Evolutionary conservation across 53 echinoderm and acorn worm species (phyloP).

Genomic region (Apostichopus leukothele): DNA sequence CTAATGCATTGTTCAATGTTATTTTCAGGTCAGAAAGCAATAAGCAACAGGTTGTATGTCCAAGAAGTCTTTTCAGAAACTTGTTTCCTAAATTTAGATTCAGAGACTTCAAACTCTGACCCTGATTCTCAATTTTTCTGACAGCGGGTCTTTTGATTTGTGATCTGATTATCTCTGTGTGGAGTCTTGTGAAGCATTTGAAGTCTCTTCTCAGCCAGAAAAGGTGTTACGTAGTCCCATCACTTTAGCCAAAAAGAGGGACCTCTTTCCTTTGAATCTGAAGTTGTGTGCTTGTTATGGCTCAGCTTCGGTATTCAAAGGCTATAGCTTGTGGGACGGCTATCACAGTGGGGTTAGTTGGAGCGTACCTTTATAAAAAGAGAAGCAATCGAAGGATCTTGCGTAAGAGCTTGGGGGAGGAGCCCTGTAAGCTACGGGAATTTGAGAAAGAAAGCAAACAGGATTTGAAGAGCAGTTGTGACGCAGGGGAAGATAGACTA

Average conservation of each 20-base stretch:
- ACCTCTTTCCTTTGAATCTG: not conserved
- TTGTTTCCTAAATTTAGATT: not conserved
- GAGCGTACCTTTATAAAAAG: slow-evolving; percentile 75
- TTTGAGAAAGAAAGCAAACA: slow-evolving; percentile 22
- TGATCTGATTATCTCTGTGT: too few relatives aligned
- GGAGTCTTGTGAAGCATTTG: too few relatives aligned
- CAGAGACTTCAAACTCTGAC: slow-evolving; percentile 22
- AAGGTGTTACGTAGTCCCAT: not conserved
- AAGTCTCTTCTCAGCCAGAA: not conserved
- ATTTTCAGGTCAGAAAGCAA: not conserved
- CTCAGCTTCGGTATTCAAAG: slow-evolving; percentile 88
- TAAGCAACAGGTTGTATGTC: not conserved
- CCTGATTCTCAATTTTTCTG: not conserved
- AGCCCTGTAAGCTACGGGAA: slow-evolving; percentile 27
- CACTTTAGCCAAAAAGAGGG: not conserved
- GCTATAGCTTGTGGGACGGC: slow-evolving; percentile 84
- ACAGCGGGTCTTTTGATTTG: slow-evolving; percentile 12
- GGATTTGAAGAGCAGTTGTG: slow-evolving; percentile 18
- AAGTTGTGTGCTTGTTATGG: slow-evolving; percentile 57
- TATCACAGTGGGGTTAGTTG: slow-evolving; percentile 74
- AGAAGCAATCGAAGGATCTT: slow-evolving; percentile 37
- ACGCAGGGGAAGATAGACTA: slow-evolving; percentile 33
- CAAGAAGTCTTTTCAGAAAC: not conserved
- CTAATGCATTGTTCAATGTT: slow-evolving; percentile 14
- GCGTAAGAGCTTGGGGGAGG: slow-evolving; percentile 53